These are phyloP conservation scores for Brachyhypopomus occidentalis DNA, from an alignment of 2,113 vertebrate species.

Conservation along the genomic window DNA sequence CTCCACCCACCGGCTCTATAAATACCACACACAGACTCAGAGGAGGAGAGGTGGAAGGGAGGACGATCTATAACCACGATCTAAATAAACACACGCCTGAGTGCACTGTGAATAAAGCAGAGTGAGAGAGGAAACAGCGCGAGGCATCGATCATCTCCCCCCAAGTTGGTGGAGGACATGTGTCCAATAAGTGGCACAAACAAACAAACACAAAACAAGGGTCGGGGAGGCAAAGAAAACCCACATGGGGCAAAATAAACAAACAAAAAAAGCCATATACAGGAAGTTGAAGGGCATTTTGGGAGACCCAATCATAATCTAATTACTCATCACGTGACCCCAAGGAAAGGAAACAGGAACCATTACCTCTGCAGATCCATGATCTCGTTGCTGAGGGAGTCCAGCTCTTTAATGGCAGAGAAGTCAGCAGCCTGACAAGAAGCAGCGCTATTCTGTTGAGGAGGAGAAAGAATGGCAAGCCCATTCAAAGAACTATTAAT, in stretches of 20 bases:
- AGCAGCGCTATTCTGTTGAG: slow-evolving; percentile 73
- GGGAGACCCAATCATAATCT: too few species aligned
- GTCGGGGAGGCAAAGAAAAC: too few species aligned
- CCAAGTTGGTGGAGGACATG: too few species aligned
- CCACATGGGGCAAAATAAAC: too few species aligned
- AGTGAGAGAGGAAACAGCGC: not conserved
- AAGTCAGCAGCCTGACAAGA: slow-evolving; percentile 89
- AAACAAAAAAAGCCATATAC: too few species aligned
- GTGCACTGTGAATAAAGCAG: not conserved
- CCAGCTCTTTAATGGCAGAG: slow-evolving; percentile 98
- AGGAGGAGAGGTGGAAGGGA: not conserved
- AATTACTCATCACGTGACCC: not conserved
- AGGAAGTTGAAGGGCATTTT: too few species aligned
- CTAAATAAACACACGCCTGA: not conserved
- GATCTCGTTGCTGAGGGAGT: slow-evolving; percentile 97
- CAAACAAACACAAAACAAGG: not conserved
- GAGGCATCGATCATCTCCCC: not conserved
- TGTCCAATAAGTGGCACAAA: too few species aligned
- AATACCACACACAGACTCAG: not conserved
- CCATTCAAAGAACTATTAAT: not conserved
- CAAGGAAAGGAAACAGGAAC: slow-evolving; percentile 6
- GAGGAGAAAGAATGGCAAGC: not conserved
- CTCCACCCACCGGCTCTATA: not conserved
- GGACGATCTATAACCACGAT: not conserved
- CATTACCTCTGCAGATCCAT: slow-evolving; percentile 92